Evolutionary conservation across 53 echinoderm and acorn worm species (phyloP).

Genomic region (Patiria pectinifera): DNA sequence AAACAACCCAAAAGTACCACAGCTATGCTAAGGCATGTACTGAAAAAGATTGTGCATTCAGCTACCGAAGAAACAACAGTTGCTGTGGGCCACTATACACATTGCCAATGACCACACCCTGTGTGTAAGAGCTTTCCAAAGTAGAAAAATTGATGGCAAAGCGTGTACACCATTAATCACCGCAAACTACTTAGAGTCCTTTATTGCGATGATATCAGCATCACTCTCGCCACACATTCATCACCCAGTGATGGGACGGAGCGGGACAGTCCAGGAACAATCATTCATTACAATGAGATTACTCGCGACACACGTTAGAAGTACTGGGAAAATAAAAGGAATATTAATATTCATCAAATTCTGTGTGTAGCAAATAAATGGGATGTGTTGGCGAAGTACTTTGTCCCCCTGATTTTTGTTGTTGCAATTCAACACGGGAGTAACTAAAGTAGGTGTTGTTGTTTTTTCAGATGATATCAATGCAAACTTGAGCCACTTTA

Average conservation of each 20-base stretch:
- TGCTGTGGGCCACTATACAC: neutral
- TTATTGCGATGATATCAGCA: conserved; percentile 18
- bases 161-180: conserved; percentile 41
- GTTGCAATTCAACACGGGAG: too few species aligned
- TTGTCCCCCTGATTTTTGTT: too few species aligned
- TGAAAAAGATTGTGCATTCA: neutral
- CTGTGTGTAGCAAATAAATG: neutral
- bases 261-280: neutral
- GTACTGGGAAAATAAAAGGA: neutral
- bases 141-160: conserved; percentile 2
- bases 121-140: neutral
- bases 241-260: neutral
- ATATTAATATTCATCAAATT: neutral
- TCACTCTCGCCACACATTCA: neutral
- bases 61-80: neutral
- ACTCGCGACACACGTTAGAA: neutral
- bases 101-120: neutral
- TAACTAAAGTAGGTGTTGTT: too few species aligned
- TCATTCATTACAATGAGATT: neutral
- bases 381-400: too few species aligned
- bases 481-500: too few species aligned
- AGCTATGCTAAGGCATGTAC: too few species aligned
- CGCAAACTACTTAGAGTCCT: neutral
- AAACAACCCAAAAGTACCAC: too few species aligned
- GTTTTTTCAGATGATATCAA: too few species aligned